These are phyloP conservation scores for Disparrhopalites patrizii DNA, from an alignment of 2,888 invertebrate species.

Conservation along the genomic window DNA sequence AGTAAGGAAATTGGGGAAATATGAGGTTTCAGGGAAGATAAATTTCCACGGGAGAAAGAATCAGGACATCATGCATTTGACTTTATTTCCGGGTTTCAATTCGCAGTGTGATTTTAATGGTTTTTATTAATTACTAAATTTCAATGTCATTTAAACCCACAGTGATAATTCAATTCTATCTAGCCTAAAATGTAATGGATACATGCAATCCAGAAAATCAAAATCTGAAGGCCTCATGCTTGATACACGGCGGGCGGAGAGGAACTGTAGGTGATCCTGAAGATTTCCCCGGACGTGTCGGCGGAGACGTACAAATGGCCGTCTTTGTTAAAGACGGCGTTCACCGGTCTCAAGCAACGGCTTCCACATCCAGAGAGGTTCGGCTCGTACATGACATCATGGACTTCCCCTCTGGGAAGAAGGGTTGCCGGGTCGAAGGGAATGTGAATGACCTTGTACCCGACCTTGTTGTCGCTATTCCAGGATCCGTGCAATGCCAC, in stretches of 20 bases:
- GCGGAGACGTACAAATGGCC: constrained; percentile 38
- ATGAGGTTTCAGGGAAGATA: too few relatives aligned
- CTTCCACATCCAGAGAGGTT: constrained; percentile 17
- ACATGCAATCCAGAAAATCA: too few relatives aligned
- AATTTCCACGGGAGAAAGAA: too few relatives aligned
- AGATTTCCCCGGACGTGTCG: constrained; percentile 30
- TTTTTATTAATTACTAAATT: too few relatives aligned
- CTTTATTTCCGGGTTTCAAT: too few relatives aligned
- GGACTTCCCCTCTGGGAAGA: constrained; percentile 33
- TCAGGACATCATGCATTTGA: too few relatives aligned
- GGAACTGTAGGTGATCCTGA: constrained; percentile 31
- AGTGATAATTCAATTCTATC: too few relatives aligned
- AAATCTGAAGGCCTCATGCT: too few relatives aligned
- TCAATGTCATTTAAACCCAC: too few relatives aligned
- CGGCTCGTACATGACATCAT: constrained; percentile 34
- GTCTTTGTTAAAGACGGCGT: constrained; percentile 34
- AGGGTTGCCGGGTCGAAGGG: constrained; percentile 20
- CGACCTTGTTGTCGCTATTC: constrained; percentile 30
- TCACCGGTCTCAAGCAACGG: constrained; percentile 39
- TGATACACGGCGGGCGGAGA: background rate
- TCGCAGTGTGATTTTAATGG: too few relatives aligned
- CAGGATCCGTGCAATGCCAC: constrained; percentile 42
- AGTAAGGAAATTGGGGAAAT: too few relatives aligned
- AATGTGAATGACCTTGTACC: constrained; percentile 35
- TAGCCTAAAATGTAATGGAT: too few relatives aligned